These are phyloP conservation scores for Epinephelus awoara DNA, from an alignment of 2,797 vertebrate species.

Conservation along the genomic window DNA sequence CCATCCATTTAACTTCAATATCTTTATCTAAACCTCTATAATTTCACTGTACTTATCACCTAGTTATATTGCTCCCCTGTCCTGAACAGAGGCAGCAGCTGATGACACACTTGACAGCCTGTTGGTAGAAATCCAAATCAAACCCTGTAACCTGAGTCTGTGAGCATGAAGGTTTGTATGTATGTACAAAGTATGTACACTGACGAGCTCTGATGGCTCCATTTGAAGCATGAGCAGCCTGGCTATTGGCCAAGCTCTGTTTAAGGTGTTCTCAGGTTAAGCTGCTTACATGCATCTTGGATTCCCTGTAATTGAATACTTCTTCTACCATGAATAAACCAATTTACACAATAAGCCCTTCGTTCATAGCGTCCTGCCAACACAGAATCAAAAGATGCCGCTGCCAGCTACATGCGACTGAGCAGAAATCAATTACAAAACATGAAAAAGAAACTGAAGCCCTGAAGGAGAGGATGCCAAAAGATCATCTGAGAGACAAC, in stretches of 20 bases:
- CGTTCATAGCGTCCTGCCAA: constrained; percentile 2
- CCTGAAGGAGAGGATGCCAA: not conserved
- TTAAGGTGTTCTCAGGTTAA: constrained; percentile 45
- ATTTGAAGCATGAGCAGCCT: constrained; percentile 16
- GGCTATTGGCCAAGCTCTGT: not conserved
- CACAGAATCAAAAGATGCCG: not conserved
- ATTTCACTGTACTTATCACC: not conserved
- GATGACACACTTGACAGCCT: not conserved
- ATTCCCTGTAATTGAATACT: constrained; percentile 46
- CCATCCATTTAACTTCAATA: not conserved
- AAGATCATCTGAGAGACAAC: not conserved
- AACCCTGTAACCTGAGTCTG: not conserved
- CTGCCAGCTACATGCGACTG: not conserved
- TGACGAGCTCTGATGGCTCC: constrained; percentile 8
- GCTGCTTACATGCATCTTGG: constrained; percentile 33
- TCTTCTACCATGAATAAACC: constrained; percentile 38
- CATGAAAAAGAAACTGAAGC: not conserved
- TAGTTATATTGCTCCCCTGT: not conserved
- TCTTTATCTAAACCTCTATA: not conserved
- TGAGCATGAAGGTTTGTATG: not conserved
- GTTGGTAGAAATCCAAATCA: constrained; percentile 9
- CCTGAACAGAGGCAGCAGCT: not conserved
- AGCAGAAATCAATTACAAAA: not conserved
- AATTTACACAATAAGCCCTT: constrained; percentile 44
- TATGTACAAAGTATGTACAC: not conserved